These are phyloP conservation scores for Metellina segmentata DNA, from an alignment of 2,888 invertebrate species.

Conservation along the genomic window DNA sequence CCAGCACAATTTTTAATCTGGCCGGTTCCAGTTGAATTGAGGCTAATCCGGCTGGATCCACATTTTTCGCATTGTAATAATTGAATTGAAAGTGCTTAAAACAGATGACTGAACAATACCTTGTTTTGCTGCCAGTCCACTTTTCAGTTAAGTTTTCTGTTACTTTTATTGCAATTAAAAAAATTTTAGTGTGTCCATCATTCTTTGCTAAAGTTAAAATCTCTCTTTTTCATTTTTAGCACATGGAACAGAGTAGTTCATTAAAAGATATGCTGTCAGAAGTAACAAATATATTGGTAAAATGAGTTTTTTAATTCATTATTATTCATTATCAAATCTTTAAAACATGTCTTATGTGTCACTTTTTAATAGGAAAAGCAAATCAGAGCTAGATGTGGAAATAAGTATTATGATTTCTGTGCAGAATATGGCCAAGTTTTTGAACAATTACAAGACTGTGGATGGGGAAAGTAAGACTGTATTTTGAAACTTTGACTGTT, in stretches of 20 bases:
- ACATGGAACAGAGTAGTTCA: slow-evolving; percentile 45
- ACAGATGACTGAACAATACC: no score
- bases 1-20: no score
- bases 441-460: slow-evolving; percentile 64
- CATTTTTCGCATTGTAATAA: no score
- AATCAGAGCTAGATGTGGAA: slow-evolving; percentile 7
- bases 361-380: slow-evolving; percentile 46
- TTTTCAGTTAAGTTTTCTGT: not conserved
- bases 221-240: slow-evolving; percentile 28
- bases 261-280: slow-evolving; percentile 61
- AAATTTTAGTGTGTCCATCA: no score
- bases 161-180: no score
- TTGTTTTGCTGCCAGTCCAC: no score
- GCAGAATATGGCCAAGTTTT: slow-evolving; percentile 45
- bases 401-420: not conserved
- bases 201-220: no score
- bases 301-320: not conserved
- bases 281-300: slow-evolving; percentile 59
- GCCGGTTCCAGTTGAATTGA: no score
- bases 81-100: not conserved
- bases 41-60: no score
- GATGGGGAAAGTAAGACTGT: slow-evolving; percentile 63
- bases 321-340: not conserved
- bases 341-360: no score
- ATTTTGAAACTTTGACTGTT: not conserved